A percentile compares a stretch with the other conserved stretches of the same genome.
Evolutionary conservation across 2,113 vertebrate genomes (phyloP).

Genomic region (Sialia sialis): DNA sequence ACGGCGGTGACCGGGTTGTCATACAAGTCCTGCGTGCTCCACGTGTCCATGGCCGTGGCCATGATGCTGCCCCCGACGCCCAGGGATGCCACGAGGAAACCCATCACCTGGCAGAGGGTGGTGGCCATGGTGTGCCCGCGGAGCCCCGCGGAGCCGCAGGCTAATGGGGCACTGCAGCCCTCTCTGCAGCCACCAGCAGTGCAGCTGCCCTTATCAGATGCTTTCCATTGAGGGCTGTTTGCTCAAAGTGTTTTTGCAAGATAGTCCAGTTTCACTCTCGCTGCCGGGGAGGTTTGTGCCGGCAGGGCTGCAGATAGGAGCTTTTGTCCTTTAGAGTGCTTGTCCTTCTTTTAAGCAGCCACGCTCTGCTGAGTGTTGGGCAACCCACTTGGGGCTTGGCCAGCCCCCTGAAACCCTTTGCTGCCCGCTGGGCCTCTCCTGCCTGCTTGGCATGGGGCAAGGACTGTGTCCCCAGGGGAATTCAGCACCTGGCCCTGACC

Average conservation of each 20-base stretch:
- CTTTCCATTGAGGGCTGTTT: slow-evolving; percentile 65
- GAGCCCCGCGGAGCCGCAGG: not conserved
- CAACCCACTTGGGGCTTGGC: not conserved
- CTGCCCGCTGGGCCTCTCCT: not conserved
- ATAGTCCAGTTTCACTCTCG: slow-evolving; percentile 77
- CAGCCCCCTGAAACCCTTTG: not conserved
- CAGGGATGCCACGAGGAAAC: slow-evolving; percentile 75
- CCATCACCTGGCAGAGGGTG: slow-evolving; percentile 79
- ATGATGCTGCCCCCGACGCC: slow-evolving; percentile 78
- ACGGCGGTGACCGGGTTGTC: slow-evolving; percentile 79
- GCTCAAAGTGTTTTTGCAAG: slow-evolving; percentile 81
- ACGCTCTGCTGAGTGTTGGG: not conserved
- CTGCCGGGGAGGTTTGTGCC: slow-evolving; percentile 38
- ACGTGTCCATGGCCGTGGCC: slow-evolving; percentile 83
- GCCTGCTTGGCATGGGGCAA: not conserved
- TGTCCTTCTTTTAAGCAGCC: slow-evolving; percentile 16
- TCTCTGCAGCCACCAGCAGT: not conserved
- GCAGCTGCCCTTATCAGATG: slow-evolving; percentile 64
- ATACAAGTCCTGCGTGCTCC: slow-evolving; percentile 83
- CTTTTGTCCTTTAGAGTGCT: slow-evolving; percentile 64
- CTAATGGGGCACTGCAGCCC: not conserved
- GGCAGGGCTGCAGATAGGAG: slow-evolving; percentile 44
- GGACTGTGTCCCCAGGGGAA: not conserved
- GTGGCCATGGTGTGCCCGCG: slow-evolving; percentile 73
- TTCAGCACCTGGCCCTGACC: not conserved